Conservation (phyloP, 1,140 invertebrate genomes). For the Harpegnathos saltator region DNA sequence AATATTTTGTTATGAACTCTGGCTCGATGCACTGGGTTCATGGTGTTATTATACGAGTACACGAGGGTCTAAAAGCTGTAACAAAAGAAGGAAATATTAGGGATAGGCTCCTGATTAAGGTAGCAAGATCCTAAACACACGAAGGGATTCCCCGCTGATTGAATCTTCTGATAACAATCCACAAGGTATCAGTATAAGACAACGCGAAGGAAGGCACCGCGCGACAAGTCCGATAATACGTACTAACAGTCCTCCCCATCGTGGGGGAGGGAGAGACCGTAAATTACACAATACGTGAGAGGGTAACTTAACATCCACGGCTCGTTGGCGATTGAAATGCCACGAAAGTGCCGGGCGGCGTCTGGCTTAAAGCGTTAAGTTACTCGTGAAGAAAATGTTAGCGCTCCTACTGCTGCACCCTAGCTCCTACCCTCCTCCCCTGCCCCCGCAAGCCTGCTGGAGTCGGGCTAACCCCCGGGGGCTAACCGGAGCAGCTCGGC, state of each 20-base stretch:
- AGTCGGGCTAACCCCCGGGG: conserved; percentile 17
- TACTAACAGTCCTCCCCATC: neutral
- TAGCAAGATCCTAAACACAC: too few species aligned
- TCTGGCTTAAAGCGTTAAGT: conserved; percentile 29
- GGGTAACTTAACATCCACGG: conserved; percentile 16
- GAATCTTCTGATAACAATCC: too few species aligned
- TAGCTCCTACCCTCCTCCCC: too few species aligned
- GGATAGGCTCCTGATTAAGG: too few species aligned
- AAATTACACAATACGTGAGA: conserved; percentile 24
- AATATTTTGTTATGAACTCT: too few species aligned
- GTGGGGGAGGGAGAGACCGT: neutral
- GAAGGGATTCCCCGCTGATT: too few species aligned
- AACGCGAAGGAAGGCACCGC: too few species aligned
- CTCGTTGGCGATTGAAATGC: conserved; percentile 33
- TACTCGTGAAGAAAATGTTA: conserved; percentile 45
- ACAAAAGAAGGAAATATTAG: too few species aligned
- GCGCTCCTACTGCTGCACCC: neutral
- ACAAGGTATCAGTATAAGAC: too few species aligned
- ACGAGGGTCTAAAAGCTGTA: too few species aligned
- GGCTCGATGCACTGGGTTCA: too few species aligned
- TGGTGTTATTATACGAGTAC: too few species aligned
- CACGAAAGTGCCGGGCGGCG: neutral
- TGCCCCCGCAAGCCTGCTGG: neutral
- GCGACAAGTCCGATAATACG: neutral
- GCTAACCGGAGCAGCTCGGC: conserved; percentile 17